Evolutionary conservation across 2,797 vertebrate species (phyloP).

Genomic region (Notolepis coatsorum): DNA sequence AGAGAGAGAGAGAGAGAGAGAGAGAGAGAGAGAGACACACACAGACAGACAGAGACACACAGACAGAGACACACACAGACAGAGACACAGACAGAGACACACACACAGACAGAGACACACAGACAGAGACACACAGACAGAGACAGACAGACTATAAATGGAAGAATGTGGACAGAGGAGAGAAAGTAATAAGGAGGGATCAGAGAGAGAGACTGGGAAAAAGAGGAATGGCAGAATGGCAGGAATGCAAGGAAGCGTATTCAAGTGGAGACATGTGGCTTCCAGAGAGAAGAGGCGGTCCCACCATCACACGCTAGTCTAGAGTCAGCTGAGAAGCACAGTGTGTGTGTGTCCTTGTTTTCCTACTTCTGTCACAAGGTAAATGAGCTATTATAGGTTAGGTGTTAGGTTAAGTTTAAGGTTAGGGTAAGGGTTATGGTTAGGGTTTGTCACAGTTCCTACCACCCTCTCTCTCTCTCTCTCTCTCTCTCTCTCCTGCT

Average conservation of each 20-base stretch:
- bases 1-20: not conserved
- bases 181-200: not conserved
- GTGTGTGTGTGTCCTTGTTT: not conserved
- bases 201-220: not conserved
- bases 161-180: not conserved
- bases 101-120: not conserved
- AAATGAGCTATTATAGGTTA: too few relatives aligned
- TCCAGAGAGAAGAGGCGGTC: not conserved
- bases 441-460: too few relatives aligned
- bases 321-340: not conserved
- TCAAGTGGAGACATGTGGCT: constrained; percentile 18
- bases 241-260: constrained; percentile 18
- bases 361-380: too few relatives aligned
- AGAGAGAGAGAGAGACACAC: not conserved
- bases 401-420: too few relatives aligned
- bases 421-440: too few relatives aligned
- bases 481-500: too few relatives aligned
- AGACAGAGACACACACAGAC: not conserved
- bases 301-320: not conserved
- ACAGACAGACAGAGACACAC: not conserved
- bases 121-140: not conserved
- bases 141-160: too few relatives aligned
- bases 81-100: not conserved
- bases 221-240: constrained; percentile 20
- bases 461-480: too few relatives aligned